Conservation (phyloP, 1,140 invertebrate genomes). For the Psix sp. region DNA sequence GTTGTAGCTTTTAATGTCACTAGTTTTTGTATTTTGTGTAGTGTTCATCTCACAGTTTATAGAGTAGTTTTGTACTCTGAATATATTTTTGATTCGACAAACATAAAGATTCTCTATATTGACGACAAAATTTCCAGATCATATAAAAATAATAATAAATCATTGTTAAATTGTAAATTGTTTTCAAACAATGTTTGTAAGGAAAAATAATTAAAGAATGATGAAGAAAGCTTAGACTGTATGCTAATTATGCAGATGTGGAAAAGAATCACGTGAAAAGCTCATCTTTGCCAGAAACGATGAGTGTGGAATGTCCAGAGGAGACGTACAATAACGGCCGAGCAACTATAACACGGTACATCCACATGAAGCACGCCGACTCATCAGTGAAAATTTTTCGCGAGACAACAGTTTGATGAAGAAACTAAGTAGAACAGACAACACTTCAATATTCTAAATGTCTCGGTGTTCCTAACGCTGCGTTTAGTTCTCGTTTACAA, state of each 20-base stretch:
- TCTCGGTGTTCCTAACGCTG: slow-evolving; percentile 66
- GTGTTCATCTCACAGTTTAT: too few relatives aligned
- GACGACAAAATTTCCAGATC: too few relatives aligned
- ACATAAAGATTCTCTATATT: too few relatives aligned
- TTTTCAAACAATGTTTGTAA: not conserved
- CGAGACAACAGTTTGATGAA: slow-evolving; percentile 77
- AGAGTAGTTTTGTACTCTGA: too few relatives aligned
- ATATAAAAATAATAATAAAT: too few relatives aligned
- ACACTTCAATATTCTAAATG: slow-evolving; percentile 62
- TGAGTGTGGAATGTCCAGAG: slow-evolving; percentile 47
- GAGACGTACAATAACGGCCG: slow-evolving; percentile 63
- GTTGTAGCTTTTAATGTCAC: slow-evolving; percentile 19
- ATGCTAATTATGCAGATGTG: slow-evolving; percentile 60
- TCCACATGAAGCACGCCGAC: slow-evolving; percentile 77
- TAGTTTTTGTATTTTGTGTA: slow-evolving; percentile 6
- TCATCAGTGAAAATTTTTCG: slow-evolving; percentile 77
- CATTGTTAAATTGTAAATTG: not conserved
- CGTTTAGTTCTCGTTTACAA: too few relatives aligned
- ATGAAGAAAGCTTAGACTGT: slow-evolving; percentile 23
- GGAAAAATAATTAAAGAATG: slow-evolving; percentile 41
- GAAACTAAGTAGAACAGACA: slow-evolving; percentile 11
- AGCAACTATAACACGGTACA: slow-evolving; percentile 76
- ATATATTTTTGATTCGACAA: too few relatives aligned
- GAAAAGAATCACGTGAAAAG: slow-evolving; percentile 60
- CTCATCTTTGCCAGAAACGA: slow-evolving; percentile 46